These are phyloP conservation scores for Ips typographus DNA, from an alignment of 1,140 invertebrate genomes.

Conservation along the genomic window DNA sequence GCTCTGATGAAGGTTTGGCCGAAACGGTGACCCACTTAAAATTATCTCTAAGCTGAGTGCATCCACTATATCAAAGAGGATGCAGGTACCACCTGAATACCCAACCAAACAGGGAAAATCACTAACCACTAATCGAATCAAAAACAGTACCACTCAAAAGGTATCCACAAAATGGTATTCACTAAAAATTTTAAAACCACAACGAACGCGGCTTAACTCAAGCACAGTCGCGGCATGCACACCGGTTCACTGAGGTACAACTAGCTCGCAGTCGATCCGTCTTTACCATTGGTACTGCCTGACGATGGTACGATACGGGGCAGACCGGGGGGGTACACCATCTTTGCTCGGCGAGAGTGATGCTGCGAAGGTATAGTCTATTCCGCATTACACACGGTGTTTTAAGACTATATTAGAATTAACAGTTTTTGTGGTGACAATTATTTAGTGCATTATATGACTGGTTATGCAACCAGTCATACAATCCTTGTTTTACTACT, in stretches of 20 bases:
- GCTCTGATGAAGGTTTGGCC: too few species aligned
- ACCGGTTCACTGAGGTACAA: constrained; percentile 26
- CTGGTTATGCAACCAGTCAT: too few species aligned
- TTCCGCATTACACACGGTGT: too few species aligned
- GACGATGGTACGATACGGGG: constrained; percentile 13
- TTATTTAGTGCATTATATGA: too few species aligned
- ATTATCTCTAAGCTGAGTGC: too few species aligned
- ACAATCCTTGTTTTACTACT: too few species aligned
- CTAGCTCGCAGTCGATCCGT: constrained; percentile 18
- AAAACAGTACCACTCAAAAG: background rate
- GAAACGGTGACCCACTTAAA: too few species aligned
- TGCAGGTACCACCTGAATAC: too few species aligned
- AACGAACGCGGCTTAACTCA: constrained; percentile 20
- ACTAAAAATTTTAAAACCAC: background rate
- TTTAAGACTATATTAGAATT: too few species aligned
- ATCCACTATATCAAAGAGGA: too few species aligned
- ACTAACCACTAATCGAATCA: background rate
- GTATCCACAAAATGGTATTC: background rate
- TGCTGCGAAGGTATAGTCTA: constrained; percentile 13
- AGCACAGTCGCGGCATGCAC: constrained; percentile 18
- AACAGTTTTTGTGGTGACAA: too few species aligned
- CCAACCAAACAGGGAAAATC: too few species aligned
- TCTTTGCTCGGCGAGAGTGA: constrained; percentile 22
- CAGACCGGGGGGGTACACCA: constrained; percentile 3
- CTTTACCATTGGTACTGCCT: constrained; percentile 21